Evolutionary conservation across 2,888 invertebrate genomes (phyloP).

Genomic region (Campaea margaritaria): DNA sequence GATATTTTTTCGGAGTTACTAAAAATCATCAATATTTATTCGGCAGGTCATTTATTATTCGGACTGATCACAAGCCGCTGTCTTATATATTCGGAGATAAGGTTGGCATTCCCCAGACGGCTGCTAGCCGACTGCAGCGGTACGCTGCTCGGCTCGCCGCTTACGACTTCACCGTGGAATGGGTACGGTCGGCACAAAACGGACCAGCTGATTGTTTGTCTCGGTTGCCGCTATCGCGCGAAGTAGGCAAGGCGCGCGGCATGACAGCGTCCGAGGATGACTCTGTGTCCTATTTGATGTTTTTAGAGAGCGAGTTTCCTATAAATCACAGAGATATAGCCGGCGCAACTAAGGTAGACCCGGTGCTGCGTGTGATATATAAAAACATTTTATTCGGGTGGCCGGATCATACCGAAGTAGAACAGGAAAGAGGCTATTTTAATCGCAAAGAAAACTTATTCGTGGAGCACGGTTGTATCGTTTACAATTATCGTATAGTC

Average conservation of each 20-base stretch:
- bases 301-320: background rate
- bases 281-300: too few relatives aligned
- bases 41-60: too few relatives aligned
- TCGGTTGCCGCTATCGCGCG: background rate
- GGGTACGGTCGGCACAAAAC: background rate
- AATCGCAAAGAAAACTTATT: background rate
- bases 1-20: too few relatives aligned
- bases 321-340: background rate
- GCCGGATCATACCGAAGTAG: background rate
- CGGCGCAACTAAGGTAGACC: background rate
- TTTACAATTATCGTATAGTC: background rate
- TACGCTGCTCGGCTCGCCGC: background rate
- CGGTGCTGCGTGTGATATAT: background rate
- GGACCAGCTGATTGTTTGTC: background rate
- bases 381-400: background rate
- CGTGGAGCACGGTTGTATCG: background rate
- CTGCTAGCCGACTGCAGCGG: background rate
- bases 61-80: too few relatives aligned
- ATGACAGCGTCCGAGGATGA: too few relatives aligned
- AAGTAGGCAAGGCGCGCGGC: too few relatives aligned
- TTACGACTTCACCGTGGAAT: background rate
- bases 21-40: too few relatives aligned
- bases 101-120: background rate
- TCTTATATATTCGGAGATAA: background rate
- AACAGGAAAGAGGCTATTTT: background rate